Evolutionary conservation across 2,113 vertebrate genomes (phyloP).

Genomic region (Nestor notabilis): DNA sequence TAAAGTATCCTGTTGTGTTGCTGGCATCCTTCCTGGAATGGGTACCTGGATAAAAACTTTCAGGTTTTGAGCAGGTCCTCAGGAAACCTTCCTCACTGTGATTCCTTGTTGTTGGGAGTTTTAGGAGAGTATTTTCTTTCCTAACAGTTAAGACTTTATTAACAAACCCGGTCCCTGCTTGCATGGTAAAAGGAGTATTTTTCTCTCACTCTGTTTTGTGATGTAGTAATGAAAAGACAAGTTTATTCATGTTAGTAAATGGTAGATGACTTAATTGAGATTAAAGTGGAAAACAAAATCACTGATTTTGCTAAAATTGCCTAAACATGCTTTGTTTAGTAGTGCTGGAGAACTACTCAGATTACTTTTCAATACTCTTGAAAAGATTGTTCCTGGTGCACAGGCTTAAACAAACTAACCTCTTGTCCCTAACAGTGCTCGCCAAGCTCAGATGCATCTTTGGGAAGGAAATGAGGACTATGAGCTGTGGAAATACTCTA

Average conservation of each 20-base stretch:
- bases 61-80: not conserved
- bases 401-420: conserved; percentile 22
- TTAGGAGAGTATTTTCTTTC: not conserved
- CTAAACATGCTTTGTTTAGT: not conserved
- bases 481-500: not conserved
- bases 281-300: conserved; percentile 27
- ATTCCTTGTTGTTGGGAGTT: not conserved
- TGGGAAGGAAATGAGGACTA: not conserved
- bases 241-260: conserved; percentile 15
- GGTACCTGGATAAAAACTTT: not conserved
- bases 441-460: not conserved
- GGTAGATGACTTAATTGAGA: conserved; percentile 35
- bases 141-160: not conserved
- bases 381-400: conserved; percentile 17
- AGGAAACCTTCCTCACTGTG: not conserved
- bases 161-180: not conserved
- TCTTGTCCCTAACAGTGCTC: not conserved
- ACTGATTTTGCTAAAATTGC: conserved; percentile 4
- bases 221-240: conserved; percentile 34
- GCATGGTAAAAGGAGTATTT: not conserved
- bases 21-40: not conserved
- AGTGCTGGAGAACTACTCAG: not conserved
- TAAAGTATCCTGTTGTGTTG: not conserved
- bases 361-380: not conserved
- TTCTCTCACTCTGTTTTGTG: not conserved